phyloP scores from a whole-genome alignment of 1,140 invertebrate genomes.

The Drosophila bocqueti region DNA sequence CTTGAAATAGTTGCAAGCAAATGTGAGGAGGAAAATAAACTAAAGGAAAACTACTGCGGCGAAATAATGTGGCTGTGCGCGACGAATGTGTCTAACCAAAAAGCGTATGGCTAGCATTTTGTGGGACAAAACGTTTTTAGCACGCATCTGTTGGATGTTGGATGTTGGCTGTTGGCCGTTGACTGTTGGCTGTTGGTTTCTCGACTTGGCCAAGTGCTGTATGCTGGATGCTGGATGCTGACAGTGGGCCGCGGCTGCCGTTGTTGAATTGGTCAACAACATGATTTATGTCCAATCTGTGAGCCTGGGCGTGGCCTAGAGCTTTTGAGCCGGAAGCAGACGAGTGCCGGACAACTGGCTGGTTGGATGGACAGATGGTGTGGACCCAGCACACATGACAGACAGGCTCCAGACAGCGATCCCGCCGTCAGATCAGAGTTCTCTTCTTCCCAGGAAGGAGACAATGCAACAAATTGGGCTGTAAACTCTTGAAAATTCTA shows the following conservation, averaged over 20 bases:
- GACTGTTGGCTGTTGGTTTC: slow-evolving; percentile 18
- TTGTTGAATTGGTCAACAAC: slow-evolving; percentile 57
- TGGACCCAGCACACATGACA: slow-evolving; percentile 17
- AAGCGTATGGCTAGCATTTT: slow-evolving; percentile 70
- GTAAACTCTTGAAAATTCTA: not conserved
- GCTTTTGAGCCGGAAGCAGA: slow-evolving; percentile 56
- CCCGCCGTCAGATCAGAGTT: not conserved
- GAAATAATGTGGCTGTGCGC: slow-evolving; percentile 20
- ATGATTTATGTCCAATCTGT: slow-evolving; percentile 54
- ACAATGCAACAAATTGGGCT: not conserved
- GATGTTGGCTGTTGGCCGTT: not conserved
- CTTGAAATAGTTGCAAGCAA: slow-evolving; percentile 71
- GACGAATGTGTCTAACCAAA: slow-evolving; percentile 56
- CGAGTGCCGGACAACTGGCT: slow-evolving; percentile 31
- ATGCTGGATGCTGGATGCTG: slow-evolving; percentile 12
- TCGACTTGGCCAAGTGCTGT: slow-evolving; percentile 35
- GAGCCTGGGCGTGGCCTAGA: slow-evolving; percentile 49
- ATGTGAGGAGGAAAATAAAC: slow-evolving; percentile 7
- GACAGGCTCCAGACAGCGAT: slow-evolving; percentile 33
- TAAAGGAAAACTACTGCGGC: slow-evolving; percentile 3
- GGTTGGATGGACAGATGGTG: slow-evolving; percentile 5
- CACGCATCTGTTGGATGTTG: slow-evolving; percentile 41
- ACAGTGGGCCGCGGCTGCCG: slow-evolving; percentile 49
- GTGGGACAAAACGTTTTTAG: slow-evolving; percentile 72
- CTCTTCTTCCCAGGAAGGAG: not conserved